Percentiles rank a stretch among this genome's conserved stretches.
Conservation (phyloP, 2,113 vertebrate genomes). For the Pandion haliaetus region DNA sequence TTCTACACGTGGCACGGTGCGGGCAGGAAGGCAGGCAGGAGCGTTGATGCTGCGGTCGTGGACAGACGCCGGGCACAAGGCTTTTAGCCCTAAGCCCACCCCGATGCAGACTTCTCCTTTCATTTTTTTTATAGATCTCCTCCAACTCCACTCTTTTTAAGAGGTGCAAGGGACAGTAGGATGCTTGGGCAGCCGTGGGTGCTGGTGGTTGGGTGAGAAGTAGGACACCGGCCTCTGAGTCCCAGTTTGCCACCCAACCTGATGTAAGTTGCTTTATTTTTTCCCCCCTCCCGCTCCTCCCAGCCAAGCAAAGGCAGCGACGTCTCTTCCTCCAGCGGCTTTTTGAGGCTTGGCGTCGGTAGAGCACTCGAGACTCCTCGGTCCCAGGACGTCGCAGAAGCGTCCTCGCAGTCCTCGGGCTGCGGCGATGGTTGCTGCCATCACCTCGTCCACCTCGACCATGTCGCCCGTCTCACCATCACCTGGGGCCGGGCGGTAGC, state of each 20-base stretch:
- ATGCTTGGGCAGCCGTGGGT: neutral
- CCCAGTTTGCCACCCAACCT: neutral
- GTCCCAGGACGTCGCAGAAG: neutral
- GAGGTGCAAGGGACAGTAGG: rapidly evolving
- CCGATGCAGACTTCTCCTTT: neutral
- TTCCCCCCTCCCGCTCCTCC: neutral
- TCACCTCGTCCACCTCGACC: neutral
- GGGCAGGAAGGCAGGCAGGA: neutral
- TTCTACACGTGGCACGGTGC: rapidly evolving
- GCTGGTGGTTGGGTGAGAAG: neutral
- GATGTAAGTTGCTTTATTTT: neutral
- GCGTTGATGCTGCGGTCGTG: rapidly evolving
- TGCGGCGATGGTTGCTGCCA: neutral
- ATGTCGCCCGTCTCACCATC: neutral
- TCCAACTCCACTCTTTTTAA: rapidly evolving
- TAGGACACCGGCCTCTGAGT: rapidly evolving
- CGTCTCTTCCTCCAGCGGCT: neutral
- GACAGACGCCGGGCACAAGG: neutral
- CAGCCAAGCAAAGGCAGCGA: neutral
- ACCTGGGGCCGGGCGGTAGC: neutral
- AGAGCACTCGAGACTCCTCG: neutral
- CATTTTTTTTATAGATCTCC: neutral
- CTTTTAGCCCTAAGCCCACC: neutral
- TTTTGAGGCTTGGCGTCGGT: rapidly evolving
- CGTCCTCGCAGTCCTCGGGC: rapidly evolving